These are phyloP conservation scores for Manduca sexta DNA, from an alignment of 1,140 invertebrate genomes.

Conservation along the genomic window DNA sequence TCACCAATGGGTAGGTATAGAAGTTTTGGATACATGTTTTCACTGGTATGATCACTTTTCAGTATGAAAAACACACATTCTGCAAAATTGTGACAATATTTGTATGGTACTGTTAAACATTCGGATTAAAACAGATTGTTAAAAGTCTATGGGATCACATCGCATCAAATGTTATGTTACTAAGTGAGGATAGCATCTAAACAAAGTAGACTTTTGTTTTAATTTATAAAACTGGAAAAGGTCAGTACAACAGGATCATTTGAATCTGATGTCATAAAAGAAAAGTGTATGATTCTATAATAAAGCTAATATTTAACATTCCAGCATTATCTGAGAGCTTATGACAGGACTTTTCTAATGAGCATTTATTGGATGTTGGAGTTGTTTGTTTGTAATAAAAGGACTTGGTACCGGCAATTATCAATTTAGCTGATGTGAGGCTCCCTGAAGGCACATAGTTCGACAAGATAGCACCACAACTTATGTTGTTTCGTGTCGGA, in stretches of 20 bases:
- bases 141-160: too few relatives aligned
- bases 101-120: constrained; percentile 33
- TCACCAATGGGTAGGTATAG: constrained; percentile 27
- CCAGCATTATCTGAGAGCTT: constrained; percentile 63
- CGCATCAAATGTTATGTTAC: constrained; percentile 6
- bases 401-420: constrained; percentile 51
- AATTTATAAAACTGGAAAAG: constrained; percentile 38
- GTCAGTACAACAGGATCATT: constrained; percentile 63
- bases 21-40: constrained; percentile 33
- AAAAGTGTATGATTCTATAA: constrained; percentile 51
- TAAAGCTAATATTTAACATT: constrained; percentile 71
- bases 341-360: constrained; percentile 66
- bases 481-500: constrained; percentile 22
- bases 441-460: constrained; percentile 43
- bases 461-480: constrained; percentile 28
- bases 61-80: constrained; percentile 52
- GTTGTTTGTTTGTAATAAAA: constrained; percentile 58
- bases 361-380: constrained; percentile 64
- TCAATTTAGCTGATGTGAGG: constrained; percentile 56
- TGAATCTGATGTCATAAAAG: constrained; percentile 50
- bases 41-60: constrained; percentile 65
- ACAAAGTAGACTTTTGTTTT: constrained; percentile 34
- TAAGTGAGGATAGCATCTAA: constrained; percentile 20
- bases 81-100: constrained; percentile 38
- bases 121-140: constrained; percentile 23